phyloP scores from a whole-genome alignment of 2,797 vertebrate genomes.

The Labeo calbasu region DNA sequence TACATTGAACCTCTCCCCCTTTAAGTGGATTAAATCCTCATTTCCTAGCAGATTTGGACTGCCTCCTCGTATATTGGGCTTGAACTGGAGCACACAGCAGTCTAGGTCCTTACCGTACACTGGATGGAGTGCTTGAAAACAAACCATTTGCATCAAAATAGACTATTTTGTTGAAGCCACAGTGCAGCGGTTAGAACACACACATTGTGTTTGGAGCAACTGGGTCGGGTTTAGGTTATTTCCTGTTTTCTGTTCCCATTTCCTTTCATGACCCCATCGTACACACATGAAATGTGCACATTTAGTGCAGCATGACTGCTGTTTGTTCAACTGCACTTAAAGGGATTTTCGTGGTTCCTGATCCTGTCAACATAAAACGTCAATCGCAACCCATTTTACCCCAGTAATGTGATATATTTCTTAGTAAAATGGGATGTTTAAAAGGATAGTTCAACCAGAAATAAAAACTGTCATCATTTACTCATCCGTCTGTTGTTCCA shows the following conservation, averaged over 20 bases:
- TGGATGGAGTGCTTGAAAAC: slow-evolving; percentile 15
- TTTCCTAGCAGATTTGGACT: slow-evolving; percentile 29
- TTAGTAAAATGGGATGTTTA: background rate
- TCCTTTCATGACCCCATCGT: background rate
- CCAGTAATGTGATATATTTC: background rate
- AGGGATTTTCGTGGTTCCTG: slow-evolving; percentile 3
- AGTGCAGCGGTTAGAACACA: background rate
- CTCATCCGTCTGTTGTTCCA: background rate
- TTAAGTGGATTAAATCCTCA: slow-evolving; percentile 43
- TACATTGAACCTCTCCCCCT: slow-evolving; percentile 22
- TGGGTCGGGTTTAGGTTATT: slow-evolving; percentile 2
- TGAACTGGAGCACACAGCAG: slow-evolving; percentile 8
- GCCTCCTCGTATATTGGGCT: slow-evolving; percentile 9
- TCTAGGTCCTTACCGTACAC: background rate
- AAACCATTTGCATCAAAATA: slow-evolving; percentile 7
- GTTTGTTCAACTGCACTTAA: background rate
- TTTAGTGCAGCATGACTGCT: background rate
- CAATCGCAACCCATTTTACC: background rate
- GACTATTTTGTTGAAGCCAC: background rate
- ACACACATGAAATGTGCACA: slow-evolving; percentile 1
- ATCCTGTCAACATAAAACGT: background rate
- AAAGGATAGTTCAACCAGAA: background rate
- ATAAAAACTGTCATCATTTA: background rate
- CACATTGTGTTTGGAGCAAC: background rate
- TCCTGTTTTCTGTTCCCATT: slow-evolving; percentile 24